phyloP scores from a whole-genome alignment of 2,888 invertebrate genomes.

The Cataglyphis rosenhaueri region DNA sequence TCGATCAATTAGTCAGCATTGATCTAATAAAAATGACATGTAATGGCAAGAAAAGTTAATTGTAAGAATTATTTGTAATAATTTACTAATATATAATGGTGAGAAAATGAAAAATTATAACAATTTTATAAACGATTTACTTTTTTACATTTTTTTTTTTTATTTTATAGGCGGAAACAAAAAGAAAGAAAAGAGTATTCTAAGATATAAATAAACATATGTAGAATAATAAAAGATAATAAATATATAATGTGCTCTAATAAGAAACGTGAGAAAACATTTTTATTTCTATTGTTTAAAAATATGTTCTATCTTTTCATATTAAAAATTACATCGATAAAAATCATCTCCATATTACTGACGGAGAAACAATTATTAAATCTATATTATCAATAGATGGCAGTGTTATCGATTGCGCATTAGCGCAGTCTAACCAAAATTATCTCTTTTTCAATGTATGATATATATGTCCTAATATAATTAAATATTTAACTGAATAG shows the following conservation, averaged over 20 bases:
- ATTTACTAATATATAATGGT: background rate
- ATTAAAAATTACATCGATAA: background rate
- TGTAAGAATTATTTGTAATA: background rate
- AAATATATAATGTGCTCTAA: background rate
- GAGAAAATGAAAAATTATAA: background rate
- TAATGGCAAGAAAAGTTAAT: background rate
- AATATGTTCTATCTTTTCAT: background rate
- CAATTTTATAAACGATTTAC: background rate
- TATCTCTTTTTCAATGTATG: background rate
- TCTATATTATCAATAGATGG: background rate
- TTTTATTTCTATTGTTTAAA: background rate
- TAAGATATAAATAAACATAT: background rate
- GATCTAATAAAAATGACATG: background rate
- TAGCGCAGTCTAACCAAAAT: background rate
- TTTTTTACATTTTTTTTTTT: background rate
- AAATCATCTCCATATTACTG: background rate
- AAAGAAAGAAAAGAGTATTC: background rate
- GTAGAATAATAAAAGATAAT: background rate
- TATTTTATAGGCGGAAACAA: background rate
- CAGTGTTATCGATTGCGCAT: background rate
- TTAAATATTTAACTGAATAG: background rate
- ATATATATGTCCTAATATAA: background rate
- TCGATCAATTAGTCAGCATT: conserved; percentile 22
- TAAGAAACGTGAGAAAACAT: background rate
- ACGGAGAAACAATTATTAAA: background rate